Conservation (phyloP, 2,113 vertebrate species). For the Neopipo cinnamomea region DNA sequence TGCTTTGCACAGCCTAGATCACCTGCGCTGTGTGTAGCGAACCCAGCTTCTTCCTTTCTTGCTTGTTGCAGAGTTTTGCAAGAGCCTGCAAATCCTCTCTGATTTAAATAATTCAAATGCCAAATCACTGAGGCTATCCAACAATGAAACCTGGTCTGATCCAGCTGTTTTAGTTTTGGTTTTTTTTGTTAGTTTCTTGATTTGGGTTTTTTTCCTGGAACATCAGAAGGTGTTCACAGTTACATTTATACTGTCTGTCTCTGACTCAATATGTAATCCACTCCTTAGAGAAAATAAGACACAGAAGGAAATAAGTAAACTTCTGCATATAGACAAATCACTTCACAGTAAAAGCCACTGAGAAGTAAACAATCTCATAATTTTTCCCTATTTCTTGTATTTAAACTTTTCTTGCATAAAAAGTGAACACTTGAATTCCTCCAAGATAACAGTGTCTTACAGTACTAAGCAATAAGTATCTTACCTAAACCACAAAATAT, state of each 20-base stretch:
- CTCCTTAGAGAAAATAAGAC: not conserved
- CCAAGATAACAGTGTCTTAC: not conserved
- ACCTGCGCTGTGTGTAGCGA: not conserved
- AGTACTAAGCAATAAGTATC: not conserved
- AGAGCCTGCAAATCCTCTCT: not conserved
- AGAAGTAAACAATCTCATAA: not conserved
- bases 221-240: not conserved
- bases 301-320: not conserved
- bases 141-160: not conserved
- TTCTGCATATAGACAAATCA: not conserved
- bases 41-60: not conserved
- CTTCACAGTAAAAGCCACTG: not conserved
- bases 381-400: not conserved
- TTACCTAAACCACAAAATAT: not conserved
- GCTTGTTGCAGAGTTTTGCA: not conserved
- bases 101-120: not conserved
- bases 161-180: not conserved
- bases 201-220: not conserved
- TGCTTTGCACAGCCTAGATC: accelerated
- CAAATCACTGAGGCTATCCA: not conserved
- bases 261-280: not conserved
- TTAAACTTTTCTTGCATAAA: not conserved
- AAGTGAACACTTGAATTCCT: not conserved
- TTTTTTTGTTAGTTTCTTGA: not conserved
- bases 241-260: not conserved